Base-by-base conservation (phyloP, 2,888 invertebrate species). In the Cheilosia soror region DNA sequence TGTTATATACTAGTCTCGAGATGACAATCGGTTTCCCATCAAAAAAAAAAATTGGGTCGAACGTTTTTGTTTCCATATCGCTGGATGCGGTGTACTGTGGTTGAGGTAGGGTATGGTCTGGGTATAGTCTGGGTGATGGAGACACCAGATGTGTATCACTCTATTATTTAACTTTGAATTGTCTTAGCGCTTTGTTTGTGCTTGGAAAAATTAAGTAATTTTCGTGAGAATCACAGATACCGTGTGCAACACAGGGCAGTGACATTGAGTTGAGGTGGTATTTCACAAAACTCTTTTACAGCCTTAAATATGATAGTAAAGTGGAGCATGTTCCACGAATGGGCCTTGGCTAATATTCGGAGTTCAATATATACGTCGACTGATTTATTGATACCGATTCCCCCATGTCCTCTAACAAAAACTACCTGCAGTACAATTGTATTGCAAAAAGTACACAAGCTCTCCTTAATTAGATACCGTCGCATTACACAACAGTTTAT, bases 11-110 rank as follows among this genome's bases (percentile, higher is more conserved):
- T 42, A 37, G 47, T 63, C 68, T 42, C 51, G 37, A 76, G 66
- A 77, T 66, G 82, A 77, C 82, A 77, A 77, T 47, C 65, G 63
- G 57, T 77, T 82, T 82, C 71, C 65, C 82, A 77, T 47, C 60
- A 66, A 69, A 42, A 51, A 68, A 44, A 25, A 60, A 80, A 76
- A 76, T 66, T 58, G 63, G 81, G 81, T 71, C 62, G 62, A 63
- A 62, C 47, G 68, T 68, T 68, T 81, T 63, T 81, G 37, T 73
- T 73, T 66, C 60, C 58, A 60, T 58, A 57, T 65, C 29, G 37
- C 13, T 47, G 27, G 29, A 29, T 29, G 31, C 37, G 72, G 51
- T 57, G 51, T 29, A 57, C 40, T 71, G 57, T 62, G 78, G 71
- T 71, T 51, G 20, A 62, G 77, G 69, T 15, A 65, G 27, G 57